A percentile compares a stretch with the other conserved stretches of the same genome.
Conservation (phyloP, 2,113 vertebrate genomes). For the Aplodontia rufa region DNA sequence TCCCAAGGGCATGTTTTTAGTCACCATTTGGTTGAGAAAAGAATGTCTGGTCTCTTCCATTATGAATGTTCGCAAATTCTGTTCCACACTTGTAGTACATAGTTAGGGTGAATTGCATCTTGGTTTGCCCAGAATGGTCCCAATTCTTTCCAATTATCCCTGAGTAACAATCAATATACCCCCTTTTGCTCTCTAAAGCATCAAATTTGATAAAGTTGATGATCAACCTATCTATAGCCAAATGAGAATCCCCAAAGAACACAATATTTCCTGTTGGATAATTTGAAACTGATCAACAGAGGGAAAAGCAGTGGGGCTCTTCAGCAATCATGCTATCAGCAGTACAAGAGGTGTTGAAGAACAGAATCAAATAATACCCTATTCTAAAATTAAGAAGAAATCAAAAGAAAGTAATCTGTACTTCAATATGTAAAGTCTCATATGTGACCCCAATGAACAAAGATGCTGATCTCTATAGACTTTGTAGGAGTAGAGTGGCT, state of each 20-base stretch:
- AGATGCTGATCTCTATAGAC: neutral
- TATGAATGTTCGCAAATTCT: constrained; percentile 22
- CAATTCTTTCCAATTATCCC: neutral
- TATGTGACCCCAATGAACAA: neutral
- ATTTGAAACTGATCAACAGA: neutral
- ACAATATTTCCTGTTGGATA: neutral
- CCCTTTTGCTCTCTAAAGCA: neutral
- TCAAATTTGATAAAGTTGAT: neutral
- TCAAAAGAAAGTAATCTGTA: neutral
- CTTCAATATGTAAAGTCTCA: neutral
- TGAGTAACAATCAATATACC: neutral
- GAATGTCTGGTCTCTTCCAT: neutral
- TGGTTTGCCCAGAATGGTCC: neutral
- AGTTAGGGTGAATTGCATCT: neutral
- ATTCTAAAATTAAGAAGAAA: neutral
- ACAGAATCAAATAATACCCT: neutral
- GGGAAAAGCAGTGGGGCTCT: neutral
- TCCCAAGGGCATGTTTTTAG: neutral
- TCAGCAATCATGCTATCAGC: neutral
- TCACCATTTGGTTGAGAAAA: neutral
- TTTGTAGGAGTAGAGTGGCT: neutral
- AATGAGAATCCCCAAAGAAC: neutral
- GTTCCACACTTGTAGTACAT: neutral
- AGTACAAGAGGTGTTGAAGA: neutral
- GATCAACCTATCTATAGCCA: neutral